Evolutionary conservation across 2,888 invertebrate genomes (phyloP).

Genomic region (Pristionchus exspectatus): DNA sequence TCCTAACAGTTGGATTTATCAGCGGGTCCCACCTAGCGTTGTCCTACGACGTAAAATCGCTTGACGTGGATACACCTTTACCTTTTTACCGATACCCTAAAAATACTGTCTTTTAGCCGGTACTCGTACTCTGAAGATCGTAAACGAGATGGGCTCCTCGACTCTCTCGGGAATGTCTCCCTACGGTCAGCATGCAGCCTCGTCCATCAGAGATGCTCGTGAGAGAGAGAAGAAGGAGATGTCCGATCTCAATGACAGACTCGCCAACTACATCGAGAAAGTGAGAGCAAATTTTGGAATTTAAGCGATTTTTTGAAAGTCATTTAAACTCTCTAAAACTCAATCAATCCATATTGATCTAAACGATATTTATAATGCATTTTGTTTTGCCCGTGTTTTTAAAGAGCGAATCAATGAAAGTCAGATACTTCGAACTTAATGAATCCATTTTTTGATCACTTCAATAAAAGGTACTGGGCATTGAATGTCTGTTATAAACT

Average conservation of each 20-base stretch:
- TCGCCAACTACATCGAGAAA: constrained; percentile 82
- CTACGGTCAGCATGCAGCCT: constrained; percentile 77
- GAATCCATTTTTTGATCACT: too few species aligned
- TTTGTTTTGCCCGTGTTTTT: neutral
- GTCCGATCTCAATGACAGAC: constrained; percentile 82
- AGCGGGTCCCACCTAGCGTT: too few species aligned
- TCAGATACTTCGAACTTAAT: too few species aligned
- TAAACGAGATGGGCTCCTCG: constrained; percentile 67
- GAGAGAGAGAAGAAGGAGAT: constrained; percentile 82
- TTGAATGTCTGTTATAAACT: neutral
- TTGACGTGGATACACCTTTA: too few species aligned
- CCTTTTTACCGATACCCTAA: too few species aligned
- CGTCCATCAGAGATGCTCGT: constrained; percentile 79
- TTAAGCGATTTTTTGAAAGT: too few species aligned
- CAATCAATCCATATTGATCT: too few species aligned
- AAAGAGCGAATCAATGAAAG: neutral
- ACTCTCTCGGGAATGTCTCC: constrained; percentile 66
- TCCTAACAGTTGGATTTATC: too few species aligned
- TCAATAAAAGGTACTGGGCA: too few species aligned
- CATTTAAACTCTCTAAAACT: too few species aligned
- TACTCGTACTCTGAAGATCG: constrained; percentile 69
- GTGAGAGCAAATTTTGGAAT: constrained; percentile 50
- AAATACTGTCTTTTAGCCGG: constrained; percentile 56
- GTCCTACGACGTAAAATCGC: too few species aligned
- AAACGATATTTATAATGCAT: too few species aligned